Evolutionary conservation across 2,797 vertebrate genomes (phyloP), one percentile per base, ranked within the genome.

Genomic region (Etheostoma nigrum): DNA sequence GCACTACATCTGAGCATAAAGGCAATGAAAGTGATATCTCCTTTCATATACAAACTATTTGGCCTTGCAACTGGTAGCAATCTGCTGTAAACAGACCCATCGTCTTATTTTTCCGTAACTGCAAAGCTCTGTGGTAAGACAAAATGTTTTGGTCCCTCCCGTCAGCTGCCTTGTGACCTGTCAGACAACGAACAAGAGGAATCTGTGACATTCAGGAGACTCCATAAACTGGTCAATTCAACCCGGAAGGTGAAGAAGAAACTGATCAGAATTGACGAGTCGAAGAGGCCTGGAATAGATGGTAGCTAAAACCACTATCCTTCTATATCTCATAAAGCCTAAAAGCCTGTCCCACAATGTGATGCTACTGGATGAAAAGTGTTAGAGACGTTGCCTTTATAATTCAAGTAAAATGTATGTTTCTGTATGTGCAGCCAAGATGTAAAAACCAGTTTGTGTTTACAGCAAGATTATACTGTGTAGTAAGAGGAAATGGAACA

Each of bases 221-320:
- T 99, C 72, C 97, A 99, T 83, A 99, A 97, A 90, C 94, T 99
- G 88, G 97, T 99, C 65, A 97, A 93, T 94, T 99, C 98, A 21
- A 98, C 96, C 52, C 96, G 97, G 42, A 96, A 97, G 86, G 96
- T 96, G 76, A 97, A 96, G 90, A 99, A 98, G 94, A 99, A 99
- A 93, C 96, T 98, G 64, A 96, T 98, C 90, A 94, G 93, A 83
- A 95, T 97, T 68, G 97, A 99, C 47, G 98, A 99, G 87, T 94
- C 95, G 80, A 97, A 96, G 93, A 97, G 95, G 82, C 91, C 94
- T 19, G 94, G 84, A 90, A 88, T 91, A 2, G 97, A 97, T 91
- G 97, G 98, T 99, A 96, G 5, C 92, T 4, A 5, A 67, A 55
- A 30, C 5, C 58, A 54, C 18, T 6, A 14, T 53, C 45, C 44